phyloP scores from a whole-genome alignment of 1,140 invertebrate species.

The Drosophila pseudoananassae region DNA sequence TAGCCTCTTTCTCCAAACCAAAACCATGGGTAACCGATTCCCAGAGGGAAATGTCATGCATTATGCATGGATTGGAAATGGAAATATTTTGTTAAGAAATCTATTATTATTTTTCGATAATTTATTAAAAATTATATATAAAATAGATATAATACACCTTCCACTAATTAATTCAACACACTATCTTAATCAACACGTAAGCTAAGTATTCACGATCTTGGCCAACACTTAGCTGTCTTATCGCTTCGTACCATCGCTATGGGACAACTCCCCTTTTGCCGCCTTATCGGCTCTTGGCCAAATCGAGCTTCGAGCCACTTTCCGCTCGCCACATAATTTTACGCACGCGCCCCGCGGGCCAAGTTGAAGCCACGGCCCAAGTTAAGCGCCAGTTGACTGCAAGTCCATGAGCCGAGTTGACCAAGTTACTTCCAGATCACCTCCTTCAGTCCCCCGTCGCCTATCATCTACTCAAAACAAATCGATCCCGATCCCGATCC shows the following conservation, averaged over 20 bases:
- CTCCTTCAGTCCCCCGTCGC: constrained; percentile 9
- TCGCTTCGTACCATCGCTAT: constrained; percentile 23
- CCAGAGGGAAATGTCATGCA: constrained; percentile 38
- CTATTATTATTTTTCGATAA: background rate
- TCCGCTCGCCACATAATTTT: constrained; percentile 50
- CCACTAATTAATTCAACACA: constrained; percentile 30
- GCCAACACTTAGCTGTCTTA: constrained; percentile 34
- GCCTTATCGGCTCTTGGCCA: constrained; percentile 34
- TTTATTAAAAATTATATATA: background rate
- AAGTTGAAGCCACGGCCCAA: constrained; percentile 20
- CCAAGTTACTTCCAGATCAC: constrained; percentile 6
- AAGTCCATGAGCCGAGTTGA: background rate
- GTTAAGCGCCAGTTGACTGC: constrained; percentile 54
- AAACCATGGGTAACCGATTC: constrained; percentile 33
- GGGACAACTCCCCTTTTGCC: background rate
- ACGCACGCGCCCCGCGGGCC: constrained; percentile 54
- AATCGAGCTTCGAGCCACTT: constrained; percentile 37
- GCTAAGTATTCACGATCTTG: constrained; percentile 26
- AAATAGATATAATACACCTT: background rate
- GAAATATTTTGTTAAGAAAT: background rate
- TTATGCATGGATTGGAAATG: constrained; percentile 45
- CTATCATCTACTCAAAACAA: background rate
- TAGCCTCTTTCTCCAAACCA: constrained; percentile 28
- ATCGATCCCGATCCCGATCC: background rate
- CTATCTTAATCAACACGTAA: constrained; percentile 31